These are phyloP conservation scores for Phylloscopus trochilus DNA, from an alignment of 2,113 vertebrate species.

Conservation along the genomic window DNA sequence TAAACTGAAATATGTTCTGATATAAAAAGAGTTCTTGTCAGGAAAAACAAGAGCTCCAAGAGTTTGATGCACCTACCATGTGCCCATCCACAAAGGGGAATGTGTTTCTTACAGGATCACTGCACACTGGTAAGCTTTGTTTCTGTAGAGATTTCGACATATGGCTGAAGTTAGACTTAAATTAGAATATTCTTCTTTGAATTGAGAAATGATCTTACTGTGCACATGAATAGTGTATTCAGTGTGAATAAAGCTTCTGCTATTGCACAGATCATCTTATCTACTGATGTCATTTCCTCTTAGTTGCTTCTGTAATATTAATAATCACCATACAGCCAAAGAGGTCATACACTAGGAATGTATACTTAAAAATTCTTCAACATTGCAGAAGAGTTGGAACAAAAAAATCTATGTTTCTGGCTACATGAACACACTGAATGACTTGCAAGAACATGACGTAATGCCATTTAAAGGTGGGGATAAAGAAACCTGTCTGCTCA, in stretches of 20 bases:
- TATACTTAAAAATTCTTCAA: constrained; percentile 26
- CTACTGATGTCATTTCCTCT: constrained; percentile 78
- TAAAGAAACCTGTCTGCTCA: constrained; percentile 3
- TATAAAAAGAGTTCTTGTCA: constrained; percentile 31
- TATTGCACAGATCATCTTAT: constrained; percentile 66
- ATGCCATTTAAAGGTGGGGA: neutral
- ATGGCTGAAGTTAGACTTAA: constrained; percentile 74
- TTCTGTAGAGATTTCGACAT: constrained; percentile 72
- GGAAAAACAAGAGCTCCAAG: neutral
- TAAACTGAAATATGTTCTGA: constrained; percentile 14
- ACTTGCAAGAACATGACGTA: neutral
- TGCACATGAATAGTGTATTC: constrained; percentile 79
- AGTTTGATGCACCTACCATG: constrained; percentile 49
- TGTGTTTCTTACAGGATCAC: constrained; percentile 57
- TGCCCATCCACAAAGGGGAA: constrained; percentile 57
- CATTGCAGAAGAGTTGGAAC: neutral
- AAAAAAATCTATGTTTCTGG: neutral
- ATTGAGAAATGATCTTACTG: constrained; percentile 77
- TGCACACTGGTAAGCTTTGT: constrained; percentile 77
- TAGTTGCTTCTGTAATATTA: constrained; percentile 66
- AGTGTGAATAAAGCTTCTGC: constrained; percentile 70
- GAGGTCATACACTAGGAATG: constrained; percentile 63
- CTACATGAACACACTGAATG: neutral
- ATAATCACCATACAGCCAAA: constrained; percentile 62
- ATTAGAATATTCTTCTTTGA: constrained; percentile 78